phyloP scores from a whole-genome alignment of 2,888 invertebrate species.

The Synanthedon vespiformis region DNA sequence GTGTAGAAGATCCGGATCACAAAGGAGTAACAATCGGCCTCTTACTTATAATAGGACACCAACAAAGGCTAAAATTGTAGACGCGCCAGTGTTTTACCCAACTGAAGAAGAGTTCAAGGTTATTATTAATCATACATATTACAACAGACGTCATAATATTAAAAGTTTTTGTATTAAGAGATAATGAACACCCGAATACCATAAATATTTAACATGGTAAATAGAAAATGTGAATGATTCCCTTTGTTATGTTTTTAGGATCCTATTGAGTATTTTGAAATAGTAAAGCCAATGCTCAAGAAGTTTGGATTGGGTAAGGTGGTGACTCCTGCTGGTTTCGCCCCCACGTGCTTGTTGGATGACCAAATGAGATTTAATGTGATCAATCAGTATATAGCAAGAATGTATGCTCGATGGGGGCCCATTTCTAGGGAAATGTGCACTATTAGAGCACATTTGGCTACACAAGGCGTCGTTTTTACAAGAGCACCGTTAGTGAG shows the following conservation, averaged over 20 bases:
- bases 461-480: constrained; percentile 80
- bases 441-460: constrained; percentile 85
- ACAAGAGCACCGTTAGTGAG: constrained; percentile 83
- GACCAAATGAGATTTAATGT: constrained; percentile 90
- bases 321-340: constrained; percentile 83
- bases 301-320: constrained; percentile 90
- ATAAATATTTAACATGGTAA: too few species aligned
- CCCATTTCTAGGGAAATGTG: constrained; percentile 86
- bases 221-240: too few species aligned
- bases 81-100: constrained; percentile 85
- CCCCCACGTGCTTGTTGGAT: constrained; percentile 80
- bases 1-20: background rate
- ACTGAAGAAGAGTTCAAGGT: constrained; percentile 81
- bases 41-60: constrained; percentile 6
- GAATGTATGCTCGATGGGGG: constrained; percentile 90
- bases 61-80: constrained; percentile 70
- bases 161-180: too few species aligned
- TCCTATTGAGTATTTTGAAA: constrained; percentile 86
- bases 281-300: constrained; percentile 80
- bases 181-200: too few species aligned
- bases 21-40: background rate
- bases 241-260: constrained; percentile 61
- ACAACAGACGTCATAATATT: too few species aligned
- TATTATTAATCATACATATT: constrained; percentile 4
- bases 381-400: constrained; percentile 90